Evolutionary conservation across 2,797 vertebrate genomes (phyloP), one percentile per base, ranked within the genome.

Genomic region (Sparidentex hasta): DNA sequence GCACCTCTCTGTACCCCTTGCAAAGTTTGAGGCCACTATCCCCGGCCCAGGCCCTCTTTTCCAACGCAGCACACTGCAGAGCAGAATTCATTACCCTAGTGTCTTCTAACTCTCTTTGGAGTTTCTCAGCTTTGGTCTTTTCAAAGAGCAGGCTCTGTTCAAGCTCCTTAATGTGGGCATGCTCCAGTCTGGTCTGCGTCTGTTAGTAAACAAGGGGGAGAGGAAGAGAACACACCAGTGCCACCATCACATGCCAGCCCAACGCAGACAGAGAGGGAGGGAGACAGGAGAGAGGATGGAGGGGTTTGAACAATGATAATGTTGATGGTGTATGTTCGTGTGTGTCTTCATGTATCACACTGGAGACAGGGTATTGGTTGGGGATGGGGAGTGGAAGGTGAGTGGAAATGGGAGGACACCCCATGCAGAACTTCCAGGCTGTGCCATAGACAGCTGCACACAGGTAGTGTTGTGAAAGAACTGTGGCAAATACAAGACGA

Each of bases 101-200:
- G 97, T 99, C 98, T 97, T 99, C 98, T 98, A 99, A 98, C 96
- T 99, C 97, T 91, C 98, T 98, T 97, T 99, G 98, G 94, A 99
- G 98, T 97, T 99, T 99, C 95, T 99, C 98, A 97, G 98, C 98
- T 98, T 98, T 99, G 98, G 97, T 98, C 97, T 98, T 99, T 98
- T 98, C 98, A 98, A 98, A 98, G 96, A 98, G 97, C 93, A 99
- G 97, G 96, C 96, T 98, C 96, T 99, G 97, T 96, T 99, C 97
- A 96, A 99, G 97, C 95, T 99, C 98, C 97, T 98, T 97, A 97
- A 98, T 98, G 96, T 97, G 98, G 97, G 94, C 98, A 98, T 99
- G 98, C 96, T 99, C 98, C 98, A 99, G 97, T 96, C 97, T 98
- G 97, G 97, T 98, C 98, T 99, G 98, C 98, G 98, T 99, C 98